A percentile compares a stretch with the other conserved stretches of the same genome.
phyloP scores from a whole-genome alignment of 2,113 vertebrate genomes.

The Seriola dumerili region DNA sequence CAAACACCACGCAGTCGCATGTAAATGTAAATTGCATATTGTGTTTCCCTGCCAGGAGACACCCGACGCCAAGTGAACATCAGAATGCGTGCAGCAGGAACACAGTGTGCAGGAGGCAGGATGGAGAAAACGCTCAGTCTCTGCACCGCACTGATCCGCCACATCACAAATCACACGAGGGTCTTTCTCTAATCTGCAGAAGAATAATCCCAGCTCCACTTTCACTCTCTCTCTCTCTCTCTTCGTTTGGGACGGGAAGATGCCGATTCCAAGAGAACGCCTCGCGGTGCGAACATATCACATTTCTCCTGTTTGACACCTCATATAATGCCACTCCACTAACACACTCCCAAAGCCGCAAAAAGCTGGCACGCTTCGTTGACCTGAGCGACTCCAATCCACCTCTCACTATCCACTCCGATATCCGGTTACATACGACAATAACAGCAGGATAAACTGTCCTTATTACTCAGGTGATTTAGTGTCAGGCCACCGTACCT shows the following conservation, averaged over 20 bases:
- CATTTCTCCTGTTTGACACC: slow-evolving; percentile 60
- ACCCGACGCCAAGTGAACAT: background rate
- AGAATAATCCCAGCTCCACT: slow-evolving; percentile 22
- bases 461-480: slow-evolving; percentile 7
- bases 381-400: slow-evolving; percentile 17
- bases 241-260: slow-evolving; percentile 14
- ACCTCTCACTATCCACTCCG: background rate
- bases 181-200: background rate
- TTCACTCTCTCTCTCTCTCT: background rate
- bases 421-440: slow-evolving; percentile 37
- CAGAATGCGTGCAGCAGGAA: background rate
- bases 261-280: slow-evolving; percentile 58
- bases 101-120: background rate
- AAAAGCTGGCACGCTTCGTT: slow-evolving; percentile 15
- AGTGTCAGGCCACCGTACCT: background rate
- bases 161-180: background rate
- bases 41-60: background rate
- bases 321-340: slow-evolving; percentile 19
- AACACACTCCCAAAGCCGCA: slow-evolving; percentile 35
- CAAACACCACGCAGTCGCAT: slow-evolving; percentile 12
- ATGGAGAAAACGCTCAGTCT: background rate
- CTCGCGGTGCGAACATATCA: slow-evolving; percentile 57
- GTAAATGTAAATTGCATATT: slow-evolving; percentile 5
- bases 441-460: slow-evolving; percentile 25
- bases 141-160: background rate